Conservation (phyloP, 1,140 invertebrate genomes). For the Bombus fervidus region DNA sequence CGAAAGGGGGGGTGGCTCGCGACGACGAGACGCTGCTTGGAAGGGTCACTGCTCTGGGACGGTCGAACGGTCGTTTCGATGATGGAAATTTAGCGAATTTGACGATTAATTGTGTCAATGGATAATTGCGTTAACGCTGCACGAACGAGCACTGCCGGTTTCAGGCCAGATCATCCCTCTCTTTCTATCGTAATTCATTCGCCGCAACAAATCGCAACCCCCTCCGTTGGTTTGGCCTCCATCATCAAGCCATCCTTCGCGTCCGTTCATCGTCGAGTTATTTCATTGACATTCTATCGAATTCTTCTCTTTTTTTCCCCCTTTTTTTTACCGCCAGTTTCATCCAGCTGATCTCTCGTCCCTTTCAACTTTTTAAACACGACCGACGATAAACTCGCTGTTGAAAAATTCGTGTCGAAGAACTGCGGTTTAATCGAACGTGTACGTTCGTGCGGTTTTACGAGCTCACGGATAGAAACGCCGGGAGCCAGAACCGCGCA, state of each 20-base stretch:
- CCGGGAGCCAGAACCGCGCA: background rate
- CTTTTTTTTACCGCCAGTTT: background rate
- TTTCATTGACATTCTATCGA: constrained; percentile 28
- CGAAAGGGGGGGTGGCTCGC: background rate
- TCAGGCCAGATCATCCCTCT: background rate
- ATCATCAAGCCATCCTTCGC: background rate
- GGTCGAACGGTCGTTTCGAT: constrained; percentile 7
- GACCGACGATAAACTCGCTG: background rate
- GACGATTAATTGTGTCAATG: constrained; percentile 53
- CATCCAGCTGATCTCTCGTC: background rate
- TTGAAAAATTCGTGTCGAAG: constrained; percentile 26
- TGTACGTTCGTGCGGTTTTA: constrained; percentile 25
- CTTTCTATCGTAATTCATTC: background rate
- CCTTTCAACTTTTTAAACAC: background rate
- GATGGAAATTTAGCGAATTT: constrained; percentile 52
- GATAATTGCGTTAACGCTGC: constrained; percentile 47
- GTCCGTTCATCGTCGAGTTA: background rate
- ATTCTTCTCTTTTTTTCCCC: background rate
- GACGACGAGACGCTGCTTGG: constrained; percentile 16
- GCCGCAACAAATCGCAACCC: constrained; percentile 33
- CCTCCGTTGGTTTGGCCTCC: background rate
- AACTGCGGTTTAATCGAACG: constrained; percentile 25
- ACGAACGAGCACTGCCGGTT: constrained; percentile 59
- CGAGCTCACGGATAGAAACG: constrained; percentile 21
- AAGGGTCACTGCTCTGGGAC: constrained; percentile 30